Evolutionary conservation across 2,888 invertebrate genomes (phyloP).

Genomic region (Pecten maximus): DNA sequence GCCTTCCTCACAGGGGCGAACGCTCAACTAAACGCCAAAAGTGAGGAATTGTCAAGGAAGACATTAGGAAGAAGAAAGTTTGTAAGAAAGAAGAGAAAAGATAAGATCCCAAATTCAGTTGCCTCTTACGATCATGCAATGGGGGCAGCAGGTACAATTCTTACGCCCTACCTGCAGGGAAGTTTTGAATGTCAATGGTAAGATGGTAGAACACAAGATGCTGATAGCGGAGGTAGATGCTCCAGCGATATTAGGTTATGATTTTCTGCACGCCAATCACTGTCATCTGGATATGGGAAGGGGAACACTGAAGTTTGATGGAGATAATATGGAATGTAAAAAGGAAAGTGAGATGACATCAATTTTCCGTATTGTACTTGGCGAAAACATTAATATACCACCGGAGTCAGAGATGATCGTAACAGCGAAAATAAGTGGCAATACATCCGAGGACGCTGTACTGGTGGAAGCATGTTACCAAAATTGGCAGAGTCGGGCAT

Average conservation of each 20-base stretch:
- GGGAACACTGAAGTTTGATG: neutral
- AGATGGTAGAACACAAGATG: neutral
- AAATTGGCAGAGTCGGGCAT: neutral
- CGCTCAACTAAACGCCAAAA: no score
- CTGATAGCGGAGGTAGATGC: no score
- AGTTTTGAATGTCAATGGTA: conserved; percentile 9
- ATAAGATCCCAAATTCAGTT: no score
- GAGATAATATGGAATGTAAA: neutral
- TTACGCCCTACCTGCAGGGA: no score
- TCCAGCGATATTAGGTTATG: conserved; percentile 37
- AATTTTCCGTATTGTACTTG: conserved; percentile 11
- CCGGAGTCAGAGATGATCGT: neutral
- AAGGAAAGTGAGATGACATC: neutral
- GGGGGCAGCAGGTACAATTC: no score
- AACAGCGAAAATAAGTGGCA: neutral
- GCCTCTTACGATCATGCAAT: no score
- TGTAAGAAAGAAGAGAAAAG: no score
- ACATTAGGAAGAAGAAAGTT: no score
- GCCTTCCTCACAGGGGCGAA: no score
- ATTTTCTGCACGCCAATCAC: neutral
- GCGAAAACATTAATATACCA: no score
- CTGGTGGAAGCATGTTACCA: neutral
- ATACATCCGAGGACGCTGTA: neutral
- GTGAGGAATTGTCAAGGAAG: no score
- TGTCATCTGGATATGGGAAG: neutral